Evolutionary conservation across 2,888 invertebrate species (phyloP), one percentile per base, ranked within the genome.

Genomic region (Rhaphigaster nebulosa): DNA sequence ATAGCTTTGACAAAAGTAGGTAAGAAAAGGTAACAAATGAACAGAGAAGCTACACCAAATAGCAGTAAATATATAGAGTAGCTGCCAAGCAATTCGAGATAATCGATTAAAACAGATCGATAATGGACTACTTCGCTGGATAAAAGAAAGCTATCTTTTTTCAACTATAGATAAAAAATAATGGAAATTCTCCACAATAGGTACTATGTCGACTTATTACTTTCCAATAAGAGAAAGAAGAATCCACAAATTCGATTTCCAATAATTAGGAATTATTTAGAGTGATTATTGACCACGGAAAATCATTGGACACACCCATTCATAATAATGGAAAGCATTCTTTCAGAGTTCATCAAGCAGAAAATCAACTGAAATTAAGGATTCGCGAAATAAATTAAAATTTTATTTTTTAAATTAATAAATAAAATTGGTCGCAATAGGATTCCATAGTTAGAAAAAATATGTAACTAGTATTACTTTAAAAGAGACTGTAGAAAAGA

Each of bases 191-290:
- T 60, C 13, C 26, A 60, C n/a, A 13, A 65, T 26, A 65, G n/a
- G n/a, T 1, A 29, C 29, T 29, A 65, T 4, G 10, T 34, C 38
- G 34, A 20, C 5, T 15, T 6, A 8, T 76, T 20, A 38, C 70
- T 76, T 76, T 76, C 70, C 70, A 76, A 76, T 76, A 38, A 38
- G 70, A 76, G 70, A 76, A 76, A 76, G 70, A 76, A 76, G 70
- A 76, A 38, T 38, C 34, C 70, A 76, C 65, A 65, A 38, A 38
- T 76, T 38, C 15, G 29, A 65, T 76, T 29, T 65, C 34, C 70
- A 38, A 38, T 38, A 76, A 76, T 20, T 20, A 76, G 70, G 38
- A 76, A 4, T 38, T 76, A 34, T 70, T 38, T 38, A 76, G 20
- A 38, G 1, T 38, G 70, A 76, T 76, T 70, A 70, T 20, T 23